Conservation (phyloP, 1,140 invertebrate species). For the Magallana angulata region DNA sequence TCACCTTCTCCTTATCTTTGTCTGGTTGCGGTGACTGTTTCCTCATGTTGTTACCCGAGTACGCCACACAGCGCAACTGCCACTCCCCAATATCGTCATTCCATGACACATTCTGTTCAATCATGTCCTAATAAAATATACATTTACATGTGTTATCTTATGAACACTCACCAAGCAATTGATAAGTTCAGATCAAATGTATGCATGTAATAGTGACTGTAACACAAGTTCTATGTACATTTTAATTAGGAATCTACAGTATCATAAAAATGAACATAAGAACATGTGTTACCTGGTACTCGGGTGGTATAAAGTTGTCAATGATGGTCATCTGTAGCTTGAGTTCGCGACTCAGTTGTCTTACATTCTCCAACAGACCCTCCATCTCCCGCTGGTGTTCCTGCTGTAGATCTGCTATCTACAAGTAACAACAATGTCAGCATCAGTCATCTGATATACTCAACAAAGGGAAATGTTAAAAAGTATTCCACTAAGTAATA, state of each 20-base stretch:
- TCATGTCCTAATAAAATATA: conserved; percentile 86
- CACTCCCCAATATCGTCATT: conserved; percentile 99
- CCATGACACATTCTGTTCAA: conserved; percentile 96
- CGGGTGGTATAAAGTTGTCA: conserved; percentile 93
- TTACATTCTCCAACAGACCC: conserved; percentile 93
- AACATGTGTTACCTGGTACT: conserved; percentile 85
- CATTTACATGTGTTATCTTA: background rate
- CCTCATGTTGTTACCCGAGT: conserved; percentile 99
- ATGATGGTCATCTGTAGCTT: conserved; percentile 91
- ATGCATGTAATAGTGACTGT: too few relatives aligned
- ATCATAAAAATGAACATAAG: too few relatives aligned
- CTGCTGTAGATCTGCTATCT: conserved; percentile 81
- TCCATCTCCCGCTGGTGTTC: conserved; percentile 99
- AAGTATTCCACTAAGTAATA: too few relatives aligned
- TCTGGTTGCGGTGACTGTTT: conserved; percentile 81
- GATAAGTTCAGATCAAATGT: too few relatives aligned
- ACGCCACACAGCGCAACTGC: conserved; percentile 98
- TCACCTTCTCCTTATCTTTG: conserved; percentile 77
- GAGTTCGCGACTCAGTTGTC: conserved; percentile 93
- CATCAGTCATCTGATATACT: background rate
- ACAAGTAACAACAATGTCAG: background rate
- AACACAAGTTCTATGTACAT: too few relatives aligned
- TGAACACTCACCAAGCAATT: too few relatives aligned
- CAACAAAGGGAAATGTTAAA: too few relatives aligned
- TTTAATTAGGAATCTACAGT: too few relatives aligned